phyloP scores from a whole-genome alignment of 1,140 invertebrate species.

The Drosophila rufa region DNA sequence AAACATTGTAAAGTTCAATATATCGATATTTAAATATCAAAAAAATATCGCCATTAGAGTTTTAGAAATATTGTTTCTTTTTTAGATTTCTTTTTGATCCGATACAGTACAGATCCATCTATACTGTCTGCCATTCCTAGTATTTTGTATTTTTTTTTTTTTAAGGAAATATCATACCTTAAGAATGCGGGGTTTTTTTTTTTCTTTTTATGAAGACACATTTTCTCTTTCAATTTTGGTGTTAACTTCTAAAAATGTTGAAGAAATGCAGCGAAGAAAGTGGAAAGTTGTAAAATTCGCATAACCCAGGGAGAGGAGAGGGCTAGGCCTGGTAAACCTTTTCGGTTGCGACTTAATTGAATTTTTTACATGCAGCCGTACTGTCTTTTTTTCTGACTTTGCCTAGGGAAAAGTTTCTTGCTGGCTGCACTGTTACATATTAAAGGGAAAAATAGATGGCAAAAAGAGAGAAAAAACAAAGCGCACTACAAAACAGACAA shows the following conservation, averaged over 20 bases:
- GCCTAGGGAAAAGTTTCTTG: constrained; percentile 35
- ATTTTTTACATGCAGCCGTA: constrained; percentile 18
- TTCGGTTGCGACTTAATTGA: constrained; percentile 22
- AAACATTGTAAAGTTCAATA: too few relatives aligned
- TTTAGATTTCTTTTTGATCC: too few relatives aligned
- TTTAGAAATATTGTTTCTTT: too few relatives aligned
- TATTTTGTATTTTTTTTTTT: too few relatives aligned
- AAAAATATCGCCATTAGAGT: too few relatives aligned
- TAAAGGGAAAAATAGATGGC: constrained; percentile 32
- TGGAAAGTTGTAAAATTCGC: constrained; percentile 19
- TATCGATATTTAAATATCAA: too few relatives aligned
- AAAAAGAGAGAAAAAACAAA: constrained; percentile 47
- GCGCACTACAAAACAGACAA: constrained; percentile 74
- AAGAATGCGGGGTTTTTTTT: too few relatives aligned
- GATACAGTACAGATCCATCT: too few relatives aligned
- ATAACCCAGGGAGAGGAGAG: too few relatives aligned
- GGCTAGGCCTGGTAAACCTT: neutral
- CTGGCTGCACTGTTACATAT: constrained; percentile 34
- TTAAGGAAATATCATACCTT: too few relatives aligned
- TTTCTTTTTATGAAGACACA: too few relatives aligned
- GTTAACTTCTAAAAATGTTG: constrained; percentile 1
- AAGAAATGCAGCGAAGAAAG: constrained; percentile 15
- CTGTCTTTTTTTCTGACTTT: neutral
- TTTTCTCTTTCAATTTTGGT: neutral
- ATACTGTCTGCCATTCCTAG: too few relatives aligned